Evolutionary conservation across 2,888 invertebrate species (phyloP).

Genomic region (Diarsia dahlii): DNA sequence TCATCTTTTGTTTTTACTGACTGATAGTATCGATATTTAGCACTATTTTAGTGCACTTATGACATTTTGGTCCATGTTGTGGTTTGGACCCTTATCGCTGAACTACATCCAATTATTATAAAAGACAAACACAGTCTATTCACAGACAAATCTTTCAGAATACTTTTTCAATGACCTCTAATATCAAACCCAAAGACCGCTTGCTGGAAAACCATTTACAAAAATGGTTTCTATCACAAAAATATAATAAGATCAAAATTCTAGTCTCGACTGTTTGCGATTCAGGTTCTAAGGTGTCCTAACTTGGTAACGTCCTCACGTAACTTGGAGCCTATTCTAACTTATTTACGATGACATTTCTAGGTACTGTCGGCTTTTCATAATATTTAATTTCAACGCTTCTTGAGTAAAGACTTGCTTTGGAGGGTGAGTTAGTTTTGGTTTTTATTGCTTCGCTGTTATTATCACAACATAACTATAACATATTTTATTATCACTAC

Average conservation of each 20-base stretch:
- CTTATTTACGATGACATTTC: slow-evolving; percentile 39
- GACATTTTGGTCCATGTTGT: no score
- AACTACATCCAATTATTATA: neutral
- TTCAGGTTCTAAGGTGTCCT: neutral
- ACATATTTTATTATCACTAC: no score
- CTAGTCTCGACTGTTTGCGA: slow-evolving; percentile 20
- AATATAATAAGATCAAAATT: slow-evolving; percentile 17
- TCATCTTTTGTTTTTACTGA: no score
- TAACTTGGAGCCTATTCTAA: slow-evolving; percentile 21
- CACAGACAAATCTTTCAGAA: neutral
- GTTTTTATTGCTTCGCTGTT: neutral
- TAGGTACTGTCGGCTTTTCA: slow-evolving; percentile 28
- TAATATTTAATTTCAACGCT: slow-evolving; percentile 38
- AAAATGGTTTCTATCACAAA: neutral
- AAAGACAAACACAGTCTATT: neutral
- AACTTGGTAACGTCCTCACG: slow-evolving; percentile 39
- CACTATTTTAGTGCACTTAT: no score
- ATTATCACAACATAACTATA: neutral
- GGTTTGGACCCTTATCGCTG: neutral
- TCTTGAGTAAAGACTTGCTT: neutral
- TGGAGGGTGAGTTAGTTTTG: neutral
- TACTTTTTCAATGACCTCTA: no score
- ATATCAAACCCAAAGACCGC: neutral
- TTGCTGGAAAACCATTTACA: neutral
- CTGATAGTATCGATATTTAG: no score